These are phyloP conservation scores for Falco punctatus DNA, from an alignment of 2,113 vertebrate genomes.

Conservation along the genomic window DNA sequence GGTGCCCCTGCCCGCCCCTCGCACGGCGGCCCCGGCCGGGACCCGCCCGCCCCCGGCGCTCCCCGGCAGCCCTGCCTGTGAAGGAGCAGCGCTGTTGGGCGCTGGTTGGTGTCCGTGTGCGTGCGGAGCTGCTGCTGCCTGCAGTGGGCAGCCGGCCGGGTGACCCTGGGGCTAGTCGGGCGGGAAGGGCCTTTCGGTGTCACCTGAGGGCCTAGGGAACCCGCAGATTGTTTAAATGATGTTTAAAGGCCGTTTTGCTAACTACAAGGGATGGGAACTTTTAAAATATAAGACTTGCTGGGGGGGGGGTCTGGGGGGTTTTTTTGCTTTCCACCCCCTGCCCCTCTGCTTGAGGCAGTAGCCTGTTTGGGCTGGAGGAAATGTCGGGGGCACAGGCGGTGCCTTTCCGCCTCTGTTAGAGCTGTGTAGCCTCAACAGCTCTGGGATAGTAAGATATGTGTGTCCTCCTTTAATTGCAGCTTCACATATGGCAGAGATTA, in stretches of 20 bases:
- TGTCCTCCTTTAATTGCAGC: not conserved
- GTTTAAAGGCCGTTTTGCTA: not conserved
- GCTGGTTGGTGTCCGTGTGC: too few species aligned
- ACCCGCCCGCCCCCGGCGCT: too few species aligned
- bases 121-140: not conserved
- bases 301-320: not conserved
- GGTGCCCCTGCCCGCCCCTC: too few species aligned
- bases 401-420: not conserved
- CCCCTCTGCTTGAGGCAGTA: not conserved
- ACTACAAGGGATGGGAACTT: not conserved
- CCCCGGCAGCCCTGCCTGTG: too few species aligned
- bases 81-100: too few species aligned
- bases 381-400: too few species aligned
- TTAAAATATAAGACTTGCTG: not conserved
- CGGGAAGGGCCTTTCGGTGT: not conserved
- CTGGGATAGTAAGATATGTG: not conserved
- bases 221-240: not conserved
- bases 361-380: not conserved
- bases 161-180: not conserved
- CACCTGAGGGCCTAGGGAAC: not conserved
- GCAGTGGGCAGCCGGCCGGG: not conserved
- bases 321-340: not conserved
- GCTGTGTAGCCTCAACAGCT: not conserved
- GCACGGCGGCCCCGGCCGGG: too few species aligned
- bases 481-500: not conserved